Evolutionary conservation across 2,888 invertebrate genomes (phyloP), one percentile per base, ranked within the genome.

Genomic region (Podabrus alpinus): DNA sequence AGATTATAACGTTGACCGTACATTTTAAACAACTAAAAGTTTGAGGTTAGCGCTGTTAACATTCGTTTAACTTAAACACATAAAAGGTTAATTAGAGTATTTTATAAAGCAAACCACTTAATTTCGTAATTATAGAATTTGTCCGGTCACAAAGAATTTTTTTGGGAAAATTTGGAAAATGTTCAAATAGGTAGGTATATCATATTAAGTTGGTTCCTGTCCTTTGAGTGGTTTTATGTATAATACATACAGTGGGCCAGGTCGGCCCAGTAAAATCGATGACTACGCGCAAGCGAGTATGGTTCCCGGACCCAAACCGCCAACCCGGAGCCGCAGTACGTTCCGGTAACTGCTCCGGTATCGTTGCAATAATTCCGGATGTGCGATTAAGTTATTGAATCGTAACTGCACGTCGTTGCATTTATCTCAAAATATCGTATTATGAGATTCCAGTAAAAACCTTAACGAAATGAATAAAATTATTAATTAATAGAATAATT

Each of bases 221-320:
- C 72, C 75, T 75, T 67, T 29, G 72, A 83, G 82, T 83, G 81
- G 82, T 83, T 83, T 85, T 85, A 85, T 85, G 85, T 85, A 85
- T 85, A 85, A 85, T 85, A 85, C 85, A 85, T 85, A 84, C 80
- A 83, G 83, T 84, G 83, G 84, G 84, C 84, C 84, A 85, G 85
- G 85, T 85, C 83, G 84, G 83, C 83, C 84, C 84, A 84, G 84
- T 80, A 82, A 83, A 83, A 86, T 86, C 86, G 86, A 86, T 86
- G 82, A 78, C 60, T 81, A 72, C 81, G 85, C 85, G 85, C 84
- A 81, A 79, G 85, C 84, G 84, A 83, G 82, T 80, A 81, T 79
- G 79, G 77, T 78, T 77, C 77, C 80, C 81, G 79, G 77, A 77
- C 77, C 79, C 76, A 77, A 78, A 81, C 82, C 83, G 84, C 81